phyloP scores from a whole-genome alignment of 2,113 vertebrate species.

The Vidua macroura region DNA sequence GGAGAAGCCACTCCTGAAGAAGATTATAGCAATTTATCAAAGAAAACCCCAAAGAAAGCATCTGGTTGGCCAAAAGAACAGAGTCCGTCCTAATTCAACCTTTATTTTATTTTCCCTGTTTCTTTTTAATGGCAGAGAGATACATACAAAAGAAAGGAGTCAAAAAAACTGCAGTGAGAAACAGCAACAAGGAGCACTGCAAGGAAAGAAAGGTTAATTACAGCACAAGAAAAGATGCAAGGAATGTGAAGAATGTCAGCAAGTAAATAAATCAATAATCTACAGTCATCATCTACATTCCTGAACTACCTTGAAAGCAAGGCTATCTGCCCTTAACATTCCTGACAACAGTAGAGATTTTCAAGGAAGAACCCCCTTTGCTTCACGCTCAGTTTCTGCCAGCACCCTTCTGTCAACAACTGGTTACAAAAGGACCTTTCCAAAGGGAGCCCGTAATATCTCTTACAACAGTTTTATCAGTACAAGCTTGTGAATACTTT shows the following conservation, averaged over 20 bases:
- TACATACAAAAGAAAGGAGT: not conserved
- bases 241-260: constrained; percentile 46
- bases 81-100: not conserved
- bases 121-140: not conserved
- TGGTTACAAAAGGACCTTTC: not conserved
- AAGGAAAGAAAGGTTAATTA: constrained; percentile 7
- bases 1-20: not conserved
- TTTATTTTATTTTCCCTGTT: not conserved
- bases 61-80: not conserved
- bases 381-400: not conserved
- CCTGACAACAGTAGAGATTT: not conserved
- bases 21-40: constrained; percentile 8
- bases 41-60: not conserved
- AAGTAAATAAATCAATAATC: constrained; percentile 53
- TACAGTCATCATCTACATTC: constrained; percentile 44
- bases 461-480: not conserved
- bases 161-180: not conserved
- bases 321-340: not conserved
- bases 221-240: not conserved
- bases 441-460: not conserved
- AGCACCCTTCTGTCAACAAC: not conserved
- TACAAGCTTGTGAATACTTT: not conserved
- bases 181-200: not conserved
- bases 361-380: not conserved
- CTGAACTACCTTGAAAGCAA: constrained; percentile 26